A percentile compares a stretch with the other conserved stretches of the same genome.
Evolutionary conservation across 2,113 vertebrate genomes (phyloP).

Genomic region (Pterophyllum scalare): DNA sequence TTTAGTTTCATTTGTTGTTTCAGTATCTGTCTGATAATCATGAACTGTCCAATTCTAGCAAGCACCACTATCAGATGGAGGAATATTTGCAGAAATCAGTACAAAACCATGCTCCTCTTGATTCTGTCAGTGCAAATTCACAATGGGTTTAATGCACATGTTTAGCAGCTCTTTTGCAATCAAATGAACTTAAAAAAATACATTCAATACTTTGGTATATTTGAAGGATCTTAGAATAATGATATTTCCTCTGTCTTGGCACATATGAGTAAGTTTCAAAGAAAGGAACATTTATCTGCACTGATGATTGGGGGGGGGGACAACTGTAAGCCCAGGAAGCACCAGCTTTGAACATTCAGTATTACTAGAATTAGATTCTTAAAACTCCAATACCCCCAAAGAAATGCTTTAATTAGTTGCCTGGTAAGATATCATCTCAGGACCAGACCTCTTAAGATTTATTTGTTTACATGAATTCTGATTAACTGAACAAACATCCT

Average conservation of each 20-base stretch:
- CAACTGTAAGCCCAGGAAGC: neutral
- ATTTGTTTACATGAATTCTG: neutral
- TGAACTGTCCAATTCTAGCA: conserved; percentile 1
- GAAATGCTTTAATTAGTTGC: neutral
- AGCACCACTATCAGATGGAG: conserved; percentile 38
- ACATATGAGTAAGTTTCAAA: conserved; percentile 40
- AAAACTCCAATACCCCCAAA: neutral
- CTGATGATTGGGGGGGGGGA: conserved; percentile 20
- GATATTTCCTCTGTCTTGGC: conserved; percentile 37
- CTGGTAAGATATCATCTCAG: conserved; percentile 12
- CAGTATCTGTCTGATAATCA: conserved; percentile 46
- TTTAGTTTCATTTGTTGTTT: conserved; percentile 32
- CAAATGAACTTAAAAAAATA: neutral
- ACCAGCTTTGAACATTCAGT: neutral
- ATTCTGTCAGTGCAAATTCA: conserved; percentile 10
- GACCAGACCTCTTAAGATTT: neutral
- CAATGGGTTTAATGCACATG: neutral
- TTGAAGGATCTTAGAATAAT: conserved; percentile 55
- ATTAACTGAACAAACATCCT: neutral
- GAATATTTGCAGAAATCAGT: conserved; percentile 29
- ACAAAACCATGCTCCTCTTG: conserved; percentile 11
- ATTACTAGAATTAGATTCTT: conserved; percentile 5
- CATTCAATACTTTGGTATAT: conserved; percentile 35
- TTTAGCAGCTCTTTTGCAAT: conserved; percentile 17
- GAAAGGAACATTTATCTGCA: conserved; percentile 56